phyloP scores from a whole-genome alignment of 2,113 vertebrate species.

The Plestiodon gilberti region DNA sequence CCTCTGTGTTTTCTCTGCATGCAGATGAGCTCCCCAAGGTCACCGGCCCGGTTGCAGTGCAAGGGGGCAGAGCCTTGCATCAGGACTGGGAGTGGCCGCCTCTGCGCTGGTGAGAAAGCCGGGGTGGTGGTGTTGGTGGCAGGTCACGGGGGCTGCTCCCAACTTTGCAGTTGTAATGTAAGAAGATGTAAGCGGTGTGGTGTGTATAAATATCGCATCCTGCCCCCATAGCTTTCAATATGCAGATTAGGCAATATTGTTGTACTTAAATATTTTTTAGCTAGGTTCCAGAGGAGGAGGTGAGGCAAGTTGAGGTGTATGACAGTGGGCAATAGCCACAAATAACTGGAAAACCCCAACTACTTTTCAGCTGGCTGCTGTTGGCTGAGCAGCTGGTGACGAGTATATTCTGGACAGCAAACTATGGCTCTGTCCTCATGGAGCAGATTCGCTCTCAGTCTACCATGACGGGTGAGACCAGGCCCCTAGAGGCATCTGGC shows the following conservation, averaged over 20 bases:
- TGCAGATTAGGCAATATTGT: neutral
- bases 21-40: neutral
- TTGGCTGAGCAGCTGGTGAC: no score
- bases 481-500: rapidly evolving
- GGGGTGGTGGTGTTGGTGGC: no score
- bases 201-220: neutral
- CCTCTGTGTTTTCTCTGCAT: neutral
- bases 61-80: neutral
- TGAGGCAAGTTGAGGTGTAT: no score
- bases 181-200: neutral
- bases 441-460: no score
- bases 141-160: no score
- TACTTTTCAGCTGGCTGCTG: no score
- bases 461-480: neutral
- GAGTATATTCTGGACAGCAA: no score
- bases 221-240: neutral
- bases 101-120: neutral
- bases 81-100: no score
- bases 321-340: no score
- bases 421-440: no score
- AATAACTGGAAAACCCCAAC: no score
- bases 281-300: neutral
- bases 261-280: neutral
- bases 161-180: neutral
- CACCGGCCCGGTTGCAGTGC: neutral